These are phyloP conservation scores for Xanthia togata DNA, from an alignment of 2,888 invertebrate species.

Conservation along the genomic window DNA sequence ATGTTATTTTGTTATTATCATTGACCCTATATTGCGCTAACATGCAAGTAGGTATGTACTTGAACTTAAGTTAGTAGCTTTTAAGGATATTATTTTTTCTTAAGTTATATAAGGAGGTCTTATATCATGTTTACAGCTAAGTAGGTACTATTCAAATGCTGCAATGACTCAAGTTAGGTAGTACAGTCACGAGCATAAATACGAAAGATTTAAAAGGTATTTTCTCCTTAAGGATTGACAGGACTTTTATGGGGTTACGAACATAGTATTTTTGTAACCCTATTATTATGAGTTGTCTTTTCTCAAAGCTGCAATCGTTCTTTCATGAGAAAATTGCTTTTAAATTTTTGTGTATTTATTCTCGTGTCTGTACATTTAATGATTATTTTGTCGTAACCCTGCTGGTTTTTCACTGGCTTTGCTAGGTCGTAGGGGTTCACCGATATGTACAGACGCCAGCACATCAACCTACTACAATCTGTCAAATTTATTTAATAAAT, in stretches of 20 bases:
- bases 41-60: neutral
- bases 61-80: neutral
- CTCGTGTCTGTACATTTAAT: neutral
- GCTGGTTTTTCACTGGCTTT: neutral
- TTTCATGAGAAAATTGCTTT: neutral
- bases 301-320: neutral
- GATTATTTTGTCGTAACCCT: neutral
- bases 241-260: neutral
- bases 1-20: slow-evolving; percentile 18
- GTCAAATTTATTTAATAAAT: no score
- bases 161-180: neutral
- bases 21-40: neutral
- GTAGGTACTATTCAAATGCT: neutral
- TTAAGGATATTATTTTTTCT: neutral
- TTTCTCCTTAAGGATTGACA: neutral
- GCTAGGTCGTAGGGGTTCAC: neutral
- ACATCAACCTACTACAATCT: no score
- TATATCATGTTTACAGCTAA: neutral
- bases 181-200: neutral
- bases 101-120: neutral
- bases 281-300: neutral
- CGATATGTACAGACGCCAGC: no score
- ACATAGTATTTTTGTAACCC: neutral
- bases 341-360: neutral
- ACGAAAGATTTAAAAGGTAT: neutral